Base-by-base conservation (phyloP, 2,888 invertebrate genomes). In the Archips crataeganus region DNA sequence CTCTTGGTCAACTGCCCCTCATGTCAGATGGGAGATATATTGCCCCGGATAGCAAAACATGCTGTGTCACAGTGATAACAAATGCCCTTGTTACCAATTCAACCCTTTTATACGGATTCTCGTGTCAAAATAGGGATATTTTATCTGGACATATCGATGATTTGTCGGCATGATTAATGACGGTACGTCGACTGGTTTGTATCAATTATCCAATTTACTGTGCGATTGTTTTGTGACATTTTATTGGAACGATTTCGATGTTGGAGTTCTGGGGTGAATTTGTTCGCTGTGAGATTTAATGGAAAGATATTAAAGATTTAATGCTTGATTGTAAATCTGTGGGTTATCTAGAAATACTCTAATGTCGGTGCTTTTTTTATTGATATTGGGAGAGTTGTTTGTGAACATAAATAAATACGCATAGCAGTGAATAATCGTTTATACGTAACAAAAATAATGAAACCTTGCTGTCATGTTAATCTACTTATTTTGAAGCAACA, bases 171-270 rank as follows among this genome's bases (percentile, higher is more conserved):
- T 89, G 90, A 90, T 88, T 85, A 86, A 88, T 86, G 84, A 80
- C 80, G 36, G 49, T 8, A 76, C 78, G 77, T 77, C 76, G 82
- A 80, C 79, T 80, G 85, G 86, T 86, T 85, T 82, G 82, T 85
- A 86, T 87, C 87, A 89, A 90, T 90, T 87, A 88, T 87, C 84
- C 77, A 81, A 86, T 86, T 86, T 84, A 85, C 83, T 83, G 81
- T 84, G 80, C 80, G 79, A 86, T 87, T 85, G 84, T 85, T 85
- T 85, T 85, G 84, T 84, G 80, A 79, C 80, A 80, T 74, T 68
- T 60, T 39, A 61, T 69, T 69, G 61, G 15, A 62, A 36, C 81
- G 81, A 77, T 77, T 83, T 84, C 81, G 82, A 83, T 87, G 84
- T 84, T 76, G 77, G 75, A 79, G 75, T 76, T 71, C 77, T 75